A percentile compares a stretch with the other conserved stretches of the same genome.
Conservation (phyloP, 2,888 invertebrate species). For the Uropetala carovei region DNA sequence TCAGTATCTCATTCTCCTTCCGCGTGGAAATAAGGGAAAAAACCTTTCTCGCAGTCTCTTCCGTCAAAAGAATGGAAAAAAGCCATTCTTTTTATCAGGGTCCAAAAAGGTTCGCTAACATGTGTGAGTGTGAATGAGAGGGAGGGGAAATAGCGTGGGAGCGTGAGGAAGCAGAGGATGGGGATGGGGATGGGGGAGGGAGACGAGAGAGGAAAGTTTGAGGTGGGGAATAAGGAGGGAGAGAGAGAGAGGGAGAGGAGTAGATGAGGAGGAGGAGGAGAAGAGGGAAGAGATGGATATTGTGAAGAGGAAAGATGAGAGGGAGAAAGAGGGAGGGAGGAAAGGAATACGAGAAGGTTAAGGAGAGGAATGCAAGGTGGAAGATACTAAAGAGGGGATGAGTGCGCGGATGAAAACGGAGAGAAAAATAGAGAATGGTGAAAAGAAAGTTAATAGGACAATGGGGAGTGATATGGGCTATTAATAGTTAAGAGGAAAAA, state of each 20-base stretch:
- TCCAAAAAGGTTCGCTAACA: conserved; percentile 21
- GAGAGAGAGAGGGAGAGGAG: not conserved
- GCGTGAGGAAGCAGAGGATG: not conserved
- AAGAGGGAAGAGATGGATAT: not conserved
- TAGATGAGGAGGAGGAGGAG: not conserved
- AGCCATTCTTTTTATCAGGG: conserved; percentile 25
- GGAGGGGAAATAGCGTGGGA: not conserved
- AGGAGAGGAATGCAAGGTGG: too few relatives aligned
- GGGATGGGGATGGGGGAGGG: not conserved
- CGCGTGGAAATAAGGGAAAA: conserved; percentile 5
- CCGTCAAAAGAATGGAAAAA: not conserved
- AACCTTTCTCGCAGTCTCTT: not conserved
- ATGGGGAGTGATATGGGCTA: too few relatives aligned
- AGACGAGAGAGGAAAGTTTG: not conserved
- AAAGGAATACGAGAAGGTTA: not conserved
- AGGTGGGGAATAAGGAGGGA: not conserved
- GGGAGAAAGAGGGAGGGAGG: not conserved
- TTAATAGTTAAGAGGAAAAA: too few relatives aligned
- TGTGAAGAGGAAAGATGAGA: not conserved
- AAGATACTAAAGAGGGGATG: too few relatives aligned
- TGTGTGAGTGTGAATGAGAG: not conserved
- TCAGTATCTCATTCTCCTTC: not conserved
- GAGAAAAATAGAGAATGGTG: too few relatives aligned
- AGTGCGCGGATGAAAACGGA: too few relatives aligned
- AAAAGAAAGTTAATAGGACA: too few relatives aligned